Evolutionary conservation across 2,888 invertebrate genomes (phyloP), one percentile per base, ranked within the genome.

Genomic region (Phortica magna): DNA sequence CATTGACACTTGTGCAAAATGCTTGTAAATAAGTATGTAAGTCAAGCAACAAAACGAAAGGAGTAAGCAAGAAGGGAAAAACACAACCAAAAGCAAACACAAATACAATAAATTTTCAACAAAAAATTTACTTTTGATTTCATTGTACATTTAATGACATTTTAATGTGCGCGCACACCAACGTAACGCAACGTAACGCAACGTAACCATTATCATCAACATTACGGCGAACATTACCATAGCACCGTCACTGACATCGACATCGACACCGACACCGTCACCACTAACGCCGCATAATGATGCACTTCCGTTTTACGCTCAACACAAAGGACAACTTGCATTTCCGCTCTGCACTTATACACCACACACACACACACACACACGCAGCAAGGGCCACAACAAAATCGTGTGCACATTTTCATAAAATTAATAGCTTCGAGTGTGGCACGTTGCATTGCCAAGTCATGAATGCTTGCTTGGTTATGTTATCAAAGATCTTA

Each of bases 61-160:
- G n/a, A 53, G 53, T 5, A 2, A 53, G 53, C 7, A 53, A n/a
- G n/a, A 53, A 53, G 53, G 7, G 2, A 53, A 14, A n/a, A 53
- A 53, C 19, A 61, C 19, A 61, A 61, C 7, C 61, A 61, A 61
- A 22, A 2, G 10, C 12, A 68, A 42, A 68, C 17, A 43, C 68
- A 74, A 68, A 55, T 48, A 80, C 77, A 80, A 87, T 85, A 88
- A 87, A 87, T 85, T 85, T 80, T 78, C 79, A 76, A 82, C 80
- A 82, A 77, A 83, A 87, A 85, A 82, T 83, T 84, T 80, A 83
- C 85, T 85, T 86, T 88, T 88, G 88, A 88, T 88, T 88, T 85
- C 79, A 31, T 31, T 31, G 82, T 81, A 80, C 84, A 31, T 88
- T 86, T 88, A 88, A 88, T 83, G 88, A 88, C 88, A 87, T 88